These are phyloP conservation scores for Venusia cambrica DNA, from an alignment of 2,888 invertebrate genomes.

Conservation along the genomic window DNA sequence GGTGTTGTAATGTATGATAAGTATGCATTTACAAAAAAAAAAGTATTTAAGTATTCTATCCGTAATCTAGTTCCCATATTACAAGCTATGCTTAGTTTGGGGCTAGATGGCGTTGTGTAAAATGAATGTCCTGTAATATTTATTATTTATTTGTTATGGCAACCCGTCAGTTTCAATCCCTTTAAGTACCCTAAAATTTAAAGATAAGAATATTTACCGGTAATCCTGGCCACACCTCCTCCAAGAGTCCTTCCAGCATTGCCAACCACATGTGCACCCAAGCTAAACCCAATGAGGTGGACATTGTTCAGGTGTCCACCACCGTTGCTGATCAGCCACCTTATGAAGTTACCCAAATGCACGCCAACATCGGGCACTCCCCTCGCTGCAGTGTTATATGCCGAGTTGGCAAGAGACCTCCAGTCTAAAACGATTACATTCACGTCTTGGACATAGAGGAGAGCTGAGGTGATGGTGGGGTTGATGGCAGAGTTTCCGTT, in stretches of 20 bases:
- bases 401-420: slow-evolving; percentile 41
- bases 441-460: slow-evolving; percentile 36
- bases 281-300: slow-evolving; percentile 67
- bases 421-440: slow-evolving; percentile 70
- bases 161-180: too few relatives aligned
- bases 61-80: too few relatives aligned
- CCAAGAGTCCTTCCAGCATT: slow-evolving; percentile 48
- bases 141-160: too few relatives aligned
- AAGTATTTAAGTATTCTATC: too few relatives aligned
- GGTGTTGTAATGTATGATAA: too few relatives aligned
- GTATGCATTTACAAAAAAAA: too few relatives aligned
- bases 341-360: slow-evolving; percentile 57
- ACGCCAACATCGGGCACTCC: slow-evolving; percentile 56
- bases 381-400: slow-evolving; percentile 46
- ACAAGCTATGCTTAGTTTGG: too few relatives aligned
- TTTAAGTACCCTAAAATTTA: too few relatives aligned
- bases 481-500: slow-evolving; percentile 20
- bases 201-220: too few relatives aligned
- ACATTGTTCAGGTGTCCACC: slow-evolving; percentile 60
- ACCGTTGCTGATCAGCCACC: slow-evolving; percentile 53
- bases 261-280: slow-evolving; percentile 69
- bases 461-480: slow-evolving; percentile 15
- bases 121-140: too few relatives aligned
- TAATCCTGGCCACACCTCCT: slow-evolving; percentile 42
- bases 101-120: too few relatives aligned